phyloP scores from a whole-genome alignment of 2,888 invertebrate genomes.

The Amiota communis region DNA sequence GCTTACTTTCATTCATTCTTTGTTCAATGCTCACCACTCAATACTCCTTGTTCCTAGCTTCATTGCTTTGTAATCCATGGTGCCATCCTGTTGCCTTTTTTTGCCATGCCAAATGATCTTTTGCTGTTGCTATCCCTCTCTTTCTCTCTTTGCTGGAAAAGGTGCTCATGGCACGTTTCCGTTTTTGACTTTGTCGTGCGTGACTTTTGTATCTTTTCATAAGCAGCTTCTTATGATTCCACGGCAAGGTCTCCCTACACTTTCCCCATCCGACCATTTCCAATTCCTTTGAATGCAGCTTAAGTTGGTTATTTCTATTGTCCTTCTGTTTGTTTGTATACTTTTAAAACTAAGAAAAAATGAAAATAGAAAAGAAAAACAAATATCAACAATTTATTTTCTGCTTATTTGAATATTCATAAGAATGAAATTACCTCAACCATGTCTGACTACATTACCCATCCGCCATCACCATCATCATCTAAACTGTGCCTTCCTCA shows the following conservation, averaged over 20 bases:
- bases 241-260: too few species aligned
- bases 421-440: not conserved
- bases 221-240: not conserved
- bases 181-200: constrained; percentile 44
- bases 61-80: not conserved
- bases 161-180: constrained; percentile 15
- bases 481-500: too few species aligned
- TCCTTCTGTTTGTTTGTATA: constrained; percentile 11
- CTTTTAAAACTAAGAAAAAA: not conserved
- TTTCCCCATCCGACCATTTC: too few species aligned
- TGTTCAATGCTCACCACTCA: not conserved
- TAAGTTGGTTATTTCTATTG: too few species aligned
- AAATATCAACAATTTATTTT: not conserved
- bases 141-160: not conserved
- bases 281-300: too few species aligned
- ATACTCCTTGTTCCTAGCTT: not conserved
- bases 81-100: too few species aligned
- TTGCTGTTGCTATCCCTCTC: too few species aligned
- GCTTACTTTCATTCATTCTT: not conserved
- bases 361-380: not conserved
- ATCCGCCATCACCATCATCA: not conserved
- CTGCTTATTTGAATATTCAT: constrained; percentile 26
- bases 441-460: not conserved
- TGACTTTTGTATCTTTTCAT: constrained; percentile 43
- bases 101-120: too few species aligned